These are phyloP conservation scores for Eristalis pertinax DNA, from an alignment of 2,888 invertebrate genomes.

Conservation along the genomic window DNA sequence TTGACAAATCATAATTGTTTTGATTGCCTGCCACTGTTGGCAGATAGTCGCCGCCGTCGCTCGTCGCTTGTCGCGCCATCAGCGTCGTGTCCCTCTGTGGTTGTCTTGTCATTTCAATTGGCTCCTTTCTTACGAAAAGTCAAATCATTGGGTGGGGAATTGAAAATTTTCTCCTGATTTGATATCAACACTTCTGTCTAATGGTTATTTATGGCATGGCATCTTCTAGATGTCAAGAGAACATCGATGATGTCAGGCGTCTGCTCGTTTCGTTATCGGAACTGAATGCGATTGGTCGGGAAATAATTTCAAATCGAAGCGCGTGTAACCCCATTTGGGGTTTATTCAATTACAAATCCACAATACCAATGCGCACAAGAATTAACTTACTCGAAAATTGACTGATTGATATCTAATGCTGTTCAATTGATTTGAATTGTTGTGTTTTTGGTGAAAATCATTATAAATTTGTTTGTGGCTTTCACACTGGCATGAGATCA, in stretches of 20 bases:
- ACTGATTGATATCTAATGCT: conserved; percentile 13
- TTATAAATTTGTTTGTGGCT: conserved; percentile 18
- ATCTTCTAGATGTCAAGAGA: neutral
- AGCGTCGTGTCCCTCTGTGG: neutral
- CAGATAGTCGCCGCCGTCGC: neutral
- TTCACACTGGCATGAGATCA: conserved; percentile 23
- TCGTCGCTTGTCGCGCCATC: neutral
- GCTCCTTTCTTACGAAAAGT: neutral
- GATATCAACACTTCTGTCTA: conserved; percentile 6
- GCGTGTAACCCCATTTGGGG: conserved; percentile 35
- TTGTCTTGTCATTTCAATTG: conserved; percentile 25
- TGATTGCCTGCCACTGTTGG: conserved; percentile 11
- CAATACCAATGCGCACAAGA: conserved; percentile 17
- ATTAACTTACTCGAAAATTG: neutral
- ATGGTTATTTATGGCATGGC: conserved; percentile 1
- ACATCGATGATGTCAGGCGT: neutral
- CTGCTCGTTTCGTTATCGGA: conserved; percentile 11
- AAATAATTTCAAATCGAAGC: conserved; percentile 9
- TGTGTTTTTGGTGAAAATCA: conserved; percentile 17
- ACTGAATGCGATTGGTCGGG: conserved; percentile 10
- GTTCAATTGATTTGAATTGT: conserved; percentile 15
- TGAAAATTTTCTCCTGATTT: conserved; percentile 2
- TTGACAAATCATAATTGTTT: conserved; percentile 34
- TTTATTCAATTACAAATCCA: conserved; percentile 25
- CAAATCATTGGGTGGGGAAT: conserved; percentile 26